Conservation (phyloP, 2,888 invertebrate species). For the Trichopria drosophilae region DNA sequence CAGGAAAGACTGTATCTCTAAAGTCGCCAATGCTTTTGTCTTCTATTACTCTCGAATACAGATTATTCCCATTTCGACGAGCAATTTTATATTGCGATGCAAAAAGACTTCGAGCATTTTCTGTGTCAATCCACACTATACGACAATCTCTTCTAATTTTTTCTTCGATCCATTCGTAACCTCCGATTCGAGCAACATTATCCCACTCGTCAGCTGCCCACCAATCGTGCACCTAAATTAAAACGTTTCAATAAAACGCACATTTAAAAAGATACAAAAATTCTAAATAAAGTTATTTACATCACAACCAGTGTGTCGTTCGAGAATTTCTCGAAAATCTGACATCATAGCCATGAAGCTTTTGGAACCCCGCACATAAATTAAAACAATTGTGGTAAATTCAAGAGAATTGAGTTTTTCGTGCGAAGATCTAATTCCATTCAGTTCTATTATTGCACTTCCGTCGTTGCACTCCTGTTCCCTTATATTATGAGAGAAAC, state of each 20-base stretch:
- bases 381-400: conserved; percentile 25
- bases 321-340: conserved; percentile 24
- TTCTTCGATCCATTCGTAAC: conserved; percentile 44
- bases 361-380: conserved; percentile 26
- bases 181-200: conserved; percentile 43
- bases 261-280: background rate
- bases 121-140: conserved; percentile 48
- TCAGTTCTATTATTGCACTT: conserved; percentile 15
- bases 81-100: conserved; percentile 21
- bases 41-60: background rate
- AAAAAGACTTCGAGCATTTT: conserved; percentile 38
- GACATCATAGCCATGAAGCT: conserved; percentile 30
- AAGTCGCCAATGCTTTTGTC: conserved; percentile 41
- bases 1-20: conserved; percentile 43
- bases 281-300: conserved; percentile 12
- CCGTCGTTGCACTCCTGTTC: conserved; percentile 12
- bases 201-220: conserved; percentile 44
- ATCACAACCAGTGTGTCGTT: conserved; percentile 23
- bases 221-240: conserved; percentile 47
- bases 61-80: conserved; percentile 9
- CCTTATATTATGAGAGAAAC: conserved; percentile 8
- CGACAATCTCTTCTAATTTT: conserved; percentile 40
- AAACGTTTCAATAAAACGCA: background rate
- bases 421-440: conserved; percentile 13
- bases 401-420: conserved; percentile 24